These are phyloP conservation scores for Heliconius cydno DNA, from an alignment of 2,888 invertebrate genomes.

Conservation along the genomic window DNA sequence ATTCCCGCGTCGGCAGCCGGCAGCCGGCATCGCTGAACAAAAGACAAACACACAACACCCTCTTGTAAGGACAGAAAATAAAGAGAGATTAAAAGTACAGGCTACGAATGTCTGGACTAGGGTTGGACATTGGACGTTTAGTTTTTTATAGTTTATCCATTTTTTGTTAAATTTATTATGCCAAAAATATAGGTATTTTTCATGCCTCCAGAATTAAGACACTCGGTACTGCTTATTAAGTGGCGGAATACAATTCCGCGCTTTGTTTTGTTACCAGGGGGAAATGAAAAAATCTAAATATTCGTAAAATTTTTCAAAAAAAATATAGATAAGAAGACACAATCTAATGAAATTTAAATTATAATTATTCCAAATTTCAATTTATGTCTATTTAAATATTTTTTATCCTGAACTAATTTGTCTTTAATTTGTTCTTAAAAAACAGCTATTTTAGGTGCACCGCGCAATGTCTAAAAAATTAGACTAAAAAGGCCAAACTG, in stretches of 20 bases:
- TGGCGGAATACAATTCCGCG: neutral
- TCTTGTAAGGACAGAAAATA: conserved; percentile 67
- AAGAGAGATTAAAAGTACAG: conserved; percentile 76
- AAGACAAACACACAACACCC: conserved; percentile 75
- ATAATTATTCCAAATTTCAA: no score
- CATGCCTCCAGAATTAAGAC: no score
- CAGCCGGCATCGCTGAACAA: conserved; percentile 68
- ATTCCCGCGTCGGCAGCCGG: conserved; percentile 62
- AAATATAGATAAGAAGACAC: no score
- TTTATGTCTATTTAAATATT: no score
- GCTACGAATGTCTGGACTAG: conserved; percentile 55
- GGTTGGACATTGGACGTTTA: conserved; percentile 52
- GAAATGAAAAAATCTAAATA: neutral
- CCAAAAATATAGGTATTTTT: neutral
- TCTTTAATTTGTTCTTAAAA: no score
- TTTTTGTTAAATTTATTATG: neutral
- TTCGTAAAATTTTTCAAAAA: no score
- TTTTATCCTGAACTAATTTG: no score
- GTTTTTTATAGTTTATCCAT: neutral
- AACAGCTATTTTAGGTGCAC: no score
- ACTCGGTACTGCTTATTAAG: no score
- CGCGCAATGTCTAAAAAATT: no score
- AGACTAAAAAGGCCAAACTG: no score
- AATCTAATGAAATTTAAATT: no score
- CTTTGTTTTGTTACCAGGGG: neutral